Evolutionary conservation across 2,113 vertebrate species (phyloP).

Genomic region (Prinia subflava): DNA sequence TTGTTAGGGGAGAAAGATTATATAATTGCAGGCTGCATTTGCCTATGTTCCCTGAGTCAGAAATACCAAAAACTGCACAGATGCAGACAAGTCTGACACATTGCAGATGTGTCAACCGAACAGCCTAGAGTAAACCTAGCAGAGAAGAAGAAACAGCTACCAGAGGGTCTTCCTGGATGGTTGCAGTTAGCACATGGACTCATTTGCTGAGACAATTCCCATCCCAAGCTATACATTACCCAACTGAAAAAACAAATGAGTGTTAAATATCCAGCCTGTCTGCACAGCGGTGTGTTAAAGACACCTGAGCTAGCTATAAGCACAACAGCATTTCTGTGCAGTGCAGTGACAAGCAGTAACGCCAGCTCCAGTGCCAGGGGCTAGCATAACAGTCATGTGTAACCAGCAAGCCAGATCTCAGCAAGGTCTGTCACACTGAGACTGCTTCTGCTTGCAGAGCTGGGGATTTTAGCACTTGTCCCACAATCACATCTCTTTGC

Average conservation of each 20-base stretch:
- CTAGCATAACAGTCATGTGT: fast-evolving
- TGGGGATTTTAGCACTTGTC: background rate
- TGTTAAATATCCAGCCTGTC: background rate
- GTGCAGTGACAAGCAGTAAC: background rate
- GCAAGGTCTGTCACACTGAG: background rate
- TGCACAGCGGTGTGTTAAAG: background rate
- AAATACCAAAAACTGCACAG: background rate
- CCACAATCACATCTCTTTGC: background rate
- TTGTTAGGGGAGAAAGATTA: background rate
- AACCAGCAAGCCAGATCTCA: background rate
- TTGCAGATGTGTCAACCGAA: background rate
- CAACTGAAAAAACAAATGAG: background rate
- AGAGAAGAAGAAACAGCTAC: background rate
- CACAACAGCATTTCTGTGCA: background rate
- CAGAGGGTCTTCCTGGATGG: background rate
- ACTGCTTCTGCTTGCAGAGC: background rate
- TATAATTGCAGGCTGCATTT: background rate
- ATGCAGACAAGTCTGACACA: background rate
- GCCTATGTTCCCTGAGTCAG: background rate
- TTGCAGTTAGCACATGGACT: background rate
- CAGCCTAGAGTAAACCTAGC: background rate
- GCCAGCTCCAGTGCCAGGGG: background rate
- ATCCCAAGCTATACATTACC: background rate
- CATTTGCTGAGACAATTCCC: background rate
- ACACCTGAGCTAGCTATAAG: background rate